Conservation (phyloP, 2,797 vertebrate species). For the Anguilla marmorata region DNA sequence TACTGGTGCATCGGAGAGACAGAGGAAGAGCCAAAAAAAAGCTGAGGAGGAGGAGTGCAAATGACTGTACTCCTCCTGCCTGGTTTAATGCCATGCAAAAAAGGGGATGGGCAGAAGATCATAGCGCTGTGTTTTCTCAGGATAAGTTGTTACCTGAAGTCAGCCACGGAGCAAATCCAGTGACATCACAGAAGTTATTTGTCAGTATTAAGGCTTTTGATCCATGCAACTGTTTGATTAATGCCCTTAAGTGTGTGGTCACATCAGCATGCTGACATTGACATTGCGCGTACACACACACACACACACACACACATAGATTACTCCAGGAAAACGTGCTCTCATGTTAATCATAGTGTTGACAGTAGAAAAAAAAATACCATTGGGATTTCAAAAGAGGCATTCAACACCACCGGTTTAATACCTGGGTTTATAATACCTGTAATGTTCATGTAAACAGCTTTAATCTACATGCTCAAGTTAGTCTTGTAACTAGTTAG, state of each 20-base stretch:
- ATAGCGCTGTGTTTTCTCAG: not conserved
- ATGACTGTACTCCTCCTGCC: not conserved
- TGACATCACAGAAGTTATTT: not conserved
- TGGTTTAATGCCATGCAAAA: slow-evolving; percentile 22
- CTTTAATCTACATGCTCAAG: not conserved
- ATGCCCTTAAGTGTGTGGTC: not conserved
- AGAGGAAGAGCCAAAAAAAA: slow-evolving; percentile 27
- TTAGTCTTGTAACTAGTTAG: not conserved
- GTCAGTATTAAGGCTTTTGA: slow-evolving; percentile 10
- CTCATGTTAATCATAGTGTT: not conserved
- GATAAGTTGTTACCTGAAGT: not conserved
- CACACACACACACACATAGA: not conserved
- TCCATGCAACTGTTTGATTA: not conserved
- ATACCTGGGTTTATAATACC: not conserved
- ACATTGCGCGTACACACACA: not conserved
- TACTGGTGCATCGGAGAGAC: slow-evolving; percentile 36
- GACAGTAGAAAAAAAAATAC: not conserved
- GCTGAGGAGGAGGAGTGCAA: not conserved
- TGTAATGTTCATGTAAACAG: not conserved
- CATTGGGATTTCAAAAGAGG: not conserved
- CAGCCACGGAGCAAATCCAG: not conserved
- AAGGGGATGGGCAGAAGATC: slow-evolving; percentile 4
- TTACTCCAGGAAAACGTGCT: not conserved
- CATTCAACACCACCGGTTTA: not conserved
- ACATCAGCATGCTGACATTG: not conserved